Evolutionary conservation across 2,113 vertebrate genomes (phyloP), one percentile per base, ranked within the genome.

Genomic region (Symphodus melops): DNA sequence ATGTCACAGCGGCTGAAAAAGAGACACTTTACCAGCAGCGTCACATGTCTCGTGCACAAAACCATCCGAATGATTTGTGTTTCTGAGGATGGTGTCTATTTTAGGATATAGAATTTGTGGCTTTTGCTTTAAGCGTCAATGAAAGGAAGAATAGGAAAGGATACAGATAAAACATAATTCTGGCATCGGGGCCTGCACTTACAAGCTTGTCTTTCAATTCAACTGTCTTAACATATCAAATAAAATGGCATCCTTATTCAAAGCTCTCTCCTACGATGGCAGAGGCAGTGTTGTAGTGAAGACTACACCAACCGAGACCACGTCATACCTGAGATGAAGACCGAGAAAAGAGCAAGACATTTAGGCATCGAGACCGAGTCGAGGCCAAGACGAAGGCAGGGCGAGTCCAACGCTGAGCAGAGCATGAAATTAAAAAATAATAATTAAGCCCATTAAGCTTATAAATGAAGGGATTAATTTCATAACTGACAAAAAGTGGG

Each of bases 41-140:
- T 64, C 69, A 33, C 59, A 65, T 44, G 59, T 36, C 68, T 67
- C 36, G 39, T 33, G 58, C 21, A 52, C 42, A 1, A 1, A 42
- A 74, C 55, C 39, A 75, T n/a, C 56, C 1, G 13, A 49, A 56
- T n/a, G 63, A 67, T 41, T 12, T 33, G 49, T 20, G 39, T 71
- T 70, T 78, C 33, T 66, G 63, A 62, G 17, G 68, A 48, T n/a
- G 28, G 5, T 1, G 2, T 36, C 48, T 55, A 63, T 75, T 84
- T 80, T 65, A 65, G 78, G 75, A 63, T 8, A 10, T 51, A 42
- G 52, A 56, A 63, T 75, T 57, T 77, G 44, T 25, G 36, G 66
- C 48, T 54, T 13, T 62, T 75, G 52, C 57, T 72, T 5, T 37
- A 54, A 25, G 49, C 10, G 52, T 51, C 16, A 72, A 53, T 53